These are phyloP conservation scores for Opisthocomus hoazin DNA, from an alignment of 2,113 vertebrate genomes.

Conservation along the genomic window DNA sequence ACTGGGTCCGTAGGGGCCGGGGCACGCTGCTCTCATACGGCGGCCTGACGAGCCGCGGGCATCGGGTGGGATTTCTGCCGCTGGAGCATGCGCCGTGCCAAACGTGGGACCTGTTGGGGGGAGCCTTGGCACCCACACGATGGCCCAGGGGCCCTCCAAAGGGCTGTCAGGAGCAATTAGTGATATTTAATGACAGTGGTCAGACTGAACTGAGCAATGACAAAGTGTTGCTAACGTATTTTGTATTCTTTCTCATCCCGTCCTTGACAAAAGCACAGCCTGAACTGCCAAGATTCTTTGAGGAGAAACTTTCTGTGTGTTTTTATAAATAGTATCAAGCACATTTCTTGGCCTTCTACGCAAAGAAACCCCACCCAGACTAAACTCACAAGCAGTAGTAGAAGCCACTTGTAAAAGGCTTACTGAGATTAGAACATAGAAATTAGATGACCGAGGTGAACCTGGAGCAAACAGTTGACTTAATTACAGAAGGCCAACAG, in stretches of 20 bases:
- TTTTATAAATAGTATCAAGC: neutral
- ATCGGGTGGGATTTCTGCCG: too few relatives aligned
- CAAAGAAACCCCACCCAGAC: neutral
- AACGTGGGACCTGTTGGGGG: neutral
- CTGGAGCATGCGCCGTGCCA: accelerated
- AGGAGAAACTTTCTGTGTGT: neutral
- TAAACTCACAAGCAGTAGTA: neutral
- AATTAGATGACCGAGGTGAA: neutral
- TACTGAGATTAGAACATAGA: neutral
- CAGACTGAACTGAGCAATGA: neutral
- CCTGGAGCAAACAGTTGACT: neutral
- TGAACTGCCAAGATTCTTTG: neutral
- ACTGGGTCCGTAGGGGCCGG: too few relatives aligned
- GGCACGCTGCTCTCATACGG: neutral
- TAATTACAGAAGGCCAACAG: neutral
- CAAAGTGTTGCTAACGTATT: too few relatives aligned
- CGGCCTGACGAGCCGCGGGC: neutral
- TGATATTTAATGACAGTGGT: neutral
- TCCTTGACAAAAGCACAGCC: neutral
- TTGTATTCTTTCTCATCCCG: neutral
- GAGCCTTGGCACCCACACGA: accelerated
- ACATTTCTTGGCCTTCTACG: neutral
- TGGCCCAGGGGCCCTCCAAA: neutral
- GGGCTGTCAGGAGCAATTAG: neutral
- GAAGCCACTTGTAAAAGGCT: neutral